These are phyloP conservation scores for Dasypogon diadema DNA, from an alignment of 2,888 invertebrate genomes.

Conservation along the genomic window DNA sequence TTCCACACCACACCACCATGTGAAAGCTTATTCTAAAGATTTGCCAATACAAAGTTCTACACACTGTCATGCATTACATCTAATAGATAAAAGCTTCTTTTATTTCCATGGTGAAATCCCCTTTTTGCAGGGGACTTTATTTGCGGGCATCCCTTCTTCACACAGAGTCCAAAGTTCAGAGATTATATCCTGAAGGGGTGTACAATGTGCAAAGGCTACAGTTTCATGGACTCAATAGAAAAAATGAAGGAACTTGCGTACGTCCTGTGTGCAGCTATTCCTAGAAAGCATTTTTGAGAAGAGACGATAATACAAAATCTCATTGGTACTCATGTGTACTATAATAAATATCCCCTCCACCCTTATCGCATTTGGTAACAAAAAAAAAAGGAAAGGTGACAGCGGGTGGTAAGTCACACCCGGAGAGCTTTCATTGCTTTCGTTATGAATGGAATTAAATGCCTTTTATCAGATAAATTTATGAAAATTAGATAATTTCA, in stretches of 20 bases:
- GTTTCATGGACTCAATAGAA: background rate
- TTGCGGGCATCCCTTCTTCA: slow-evolving; percentile 12
- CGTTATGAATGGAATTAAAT: slow-evolving; percentile 33
- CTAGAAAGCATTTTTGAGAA: slow-evolving; percentile 9
- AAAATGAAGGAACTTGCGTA: slow-evolving; percentile 22
- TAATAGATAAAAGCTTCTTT: slow-evolving; percentile 33
- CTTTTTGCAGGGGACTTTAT: slow-evolving; percentile 9
- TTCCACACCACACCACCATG: slow-evolving; percentile 6
- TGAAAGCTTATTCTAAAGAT: background rate
- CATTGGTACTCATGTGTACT: too few relatives aligned
- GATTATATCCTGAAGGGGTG: slow-evolving; percentile 1
- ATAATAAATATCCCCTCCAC: too few relatives aligned
- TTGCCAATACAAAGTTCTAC: background rate
- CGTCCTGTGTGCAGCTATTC: slow-evolving; percentile 23
- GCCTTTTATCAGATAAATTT: slow-evolving; percentile 54
- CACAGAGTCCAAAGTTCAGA: background rate
- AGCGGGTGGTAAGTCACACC: slow-evolving; percentile 1
- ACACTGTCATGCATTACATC: background rate
- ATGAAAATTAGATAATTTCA: slow-evolving; percentile 54
- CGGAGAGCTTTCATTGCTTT: slow-evolving; percentile 25
- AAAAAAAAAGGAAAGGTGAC: slow-evolving; percentile 13
- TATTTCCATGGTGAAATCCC: background rate
- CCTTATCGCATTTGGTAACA: too few relatives aligned
- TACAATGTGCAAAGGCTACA: background rate
- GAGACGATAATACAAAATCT: slow-evolving; percentile 6